Evolutionary conservation across 2,888 invertebrate genomes (phyloP), one percentile per base, ranked within the genome.

Genomic region (Bruchidius siliquastri): DNA sequence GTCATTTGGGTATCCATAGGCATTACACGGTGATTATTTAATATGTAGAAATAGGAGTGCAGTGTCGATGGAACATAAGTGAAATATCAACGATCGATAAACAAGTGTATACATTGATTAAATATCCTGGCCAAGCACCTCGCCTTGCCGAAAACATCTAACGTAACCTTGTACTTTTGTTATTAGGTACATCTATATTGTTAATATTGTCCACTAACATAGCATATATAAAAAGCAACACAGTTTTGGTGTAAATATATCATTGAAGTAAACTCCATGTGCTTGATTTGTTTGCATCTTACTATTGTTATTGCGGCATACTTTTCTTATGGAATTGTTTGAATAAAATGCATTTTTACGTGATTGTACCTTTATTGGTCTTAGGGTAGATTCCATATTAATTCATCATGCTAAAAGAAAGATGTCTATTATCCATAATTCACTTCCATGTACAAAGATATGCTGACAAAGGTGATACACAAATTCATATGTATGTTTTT

Each of bases 71-170:
- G 72, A 68, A 74, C 68, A 20, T 72, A 75, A 4, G 49, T 49
- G 49, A 13, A 18, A 49, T 49, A 30, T 30, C 4, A 49, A 49
- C 68, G 76, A 78, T 78, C 78, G 72, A 77, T 78, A 78, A 77
- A 78, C 74, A 75, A 78, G 77, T 78, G 78, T 78, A 78, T 76
- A 78, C 74, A 78, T 78, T 78, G 78, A 76, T 78, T 77, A 74
- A 73, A 69, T 26, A 26, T 21, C 22, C 69, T 20, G 21, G n/a
- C n/a, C n/a, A n/a, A n/a, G 20, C 67, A 69, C 71, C 72, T 72
- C 70, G 71, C 66, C 70, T 75, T 49, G 49, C 18, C 49, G 49
- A 49, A 49, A 49, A 49, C 49, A 49, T 8, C 30, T 30, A 30
- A 30, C 3, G 30, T 30, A 30, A 6, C 30, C 4, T 30, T 71